Evolutionary conservation across 1,140 invertebrate species (phyloP).

Genomic region (Belonocnema kinseyi): DNA sequence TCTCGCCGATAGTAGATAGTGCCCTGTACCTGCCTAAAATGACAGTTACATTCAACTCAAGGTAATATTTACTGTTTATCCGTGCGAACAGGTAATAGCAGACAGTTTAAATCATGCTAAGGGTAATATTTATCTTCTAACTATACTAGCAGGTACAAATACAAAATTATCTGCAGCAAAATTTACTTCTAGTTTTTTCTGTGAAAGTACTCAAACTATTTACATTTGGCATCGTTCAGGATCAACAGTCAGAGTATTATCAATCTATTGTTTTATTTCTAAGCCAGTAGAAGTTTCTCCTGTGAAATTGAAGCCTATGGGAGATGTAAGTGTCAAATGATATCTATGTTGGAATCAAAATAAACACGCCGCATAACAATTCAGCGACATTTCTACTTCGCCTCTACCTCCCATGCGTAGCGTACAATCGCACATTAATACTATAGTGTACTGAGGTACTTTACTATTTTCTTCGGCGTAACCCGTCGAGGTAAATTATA

Average conservation of each 20-base stretch:
- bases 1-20: too few species aligned
- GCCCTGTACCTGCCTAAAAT: too few species aligned
- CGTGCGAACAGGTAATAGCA: too few species aligned
- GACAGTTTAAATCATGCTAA: too few species aligned
- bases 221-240: too few species aligned
- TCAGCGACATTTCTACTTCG: slow-evolving; percentile 15
- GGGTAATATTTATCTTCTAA: too few species aligned
- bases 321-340: slow-evolving; percentile 10
- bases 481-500: background rate
- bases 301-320: background rate
- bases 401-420: background rate
- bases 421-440: background rate
- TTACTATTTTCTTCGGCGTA: background rate
- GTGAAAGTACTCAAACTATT: too few species aligned
- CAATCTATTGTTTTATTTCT: background rate
- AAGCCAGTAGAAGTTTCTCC: background rate
- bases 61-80: too few species aligned
- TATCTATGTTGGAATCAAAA: slow-evolving; percentile 13
- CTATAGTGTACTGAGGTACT: background rate
- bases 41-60: too few species aligned
- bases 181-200: too few species aligned
- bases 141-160: too few species aligned
- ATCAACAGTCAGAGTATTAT: background rate
- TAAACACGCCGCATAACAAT: slow-evolving; percentile 1
- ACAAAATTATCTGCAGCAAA: too few species aligned